Conservation (phyloP, 2,888 invertebrate species). For the Eurytoma californica region DNA sequence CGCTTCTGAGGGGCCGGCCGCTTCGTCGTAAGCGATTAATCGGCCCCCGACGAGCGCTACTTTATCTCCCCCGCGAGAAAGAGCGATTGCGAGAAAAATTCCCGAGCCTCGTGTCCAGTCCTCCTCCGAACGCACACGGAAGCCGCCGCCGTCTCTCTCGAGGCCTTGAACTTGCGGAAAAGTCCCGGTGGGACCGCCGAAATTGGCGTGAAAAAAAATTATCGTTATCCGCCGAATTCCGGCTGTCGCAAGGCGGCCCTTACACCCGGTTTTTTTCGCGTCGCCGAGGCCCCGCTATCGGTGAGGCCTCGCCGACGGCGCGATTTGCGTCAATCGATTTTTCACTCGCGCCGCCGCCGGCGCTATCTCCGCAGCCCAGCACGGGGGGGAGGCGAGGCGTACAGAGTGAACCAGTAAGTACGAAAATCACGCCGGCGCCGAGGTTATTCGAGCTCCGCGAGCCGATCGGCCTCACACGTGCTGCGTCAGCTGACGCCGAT, state of each 20-base stretch:
- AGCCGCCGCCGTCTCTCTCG: background rate
- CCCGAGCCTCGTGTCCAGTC: too few relatives aligned
- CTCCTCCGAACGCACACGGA: background rate
- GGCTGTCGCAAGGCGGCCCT: background rate
- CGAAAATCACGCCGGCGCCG: slow-evolving; percentile 13
- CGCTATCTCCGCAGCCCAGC: background rate
- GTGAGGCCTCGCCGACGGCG: background rate
- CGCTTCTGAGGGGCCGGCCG: slow-evolving; percentile 13
- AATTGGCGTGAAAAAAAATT: background rate
- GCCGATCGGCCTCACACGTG: background rate
- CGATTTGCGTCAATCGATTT: slow-evolving; percentile 70
- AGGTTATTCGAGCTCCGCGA: background rate
- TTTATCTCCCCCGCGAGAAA: background rate
- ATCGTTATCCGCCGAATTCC: background rate
- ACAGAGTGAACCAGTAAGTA: background rate
- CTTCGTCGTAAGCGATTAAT: slow-evolving; percentile 30
- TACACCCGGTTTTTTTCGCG: background rate
- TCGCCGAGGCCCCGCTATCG: background rate
- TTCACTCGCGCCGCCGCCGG: slow-evolving; percentile 49
- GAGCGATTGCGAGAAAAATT: too few relatives aligned
- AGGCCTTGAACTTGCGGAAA: background rate
- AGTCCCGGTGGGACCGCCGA: background rate
- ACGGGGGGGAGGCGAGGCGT: too few relatives aligned
- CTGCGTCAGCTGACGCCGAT: too few relatives aligned
- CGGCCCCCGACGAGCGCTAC: background rate